phyloP scores from a whole-genome alignment of 2,888 invertebrate genomes.

The Amorpha juglandis region DNA sequence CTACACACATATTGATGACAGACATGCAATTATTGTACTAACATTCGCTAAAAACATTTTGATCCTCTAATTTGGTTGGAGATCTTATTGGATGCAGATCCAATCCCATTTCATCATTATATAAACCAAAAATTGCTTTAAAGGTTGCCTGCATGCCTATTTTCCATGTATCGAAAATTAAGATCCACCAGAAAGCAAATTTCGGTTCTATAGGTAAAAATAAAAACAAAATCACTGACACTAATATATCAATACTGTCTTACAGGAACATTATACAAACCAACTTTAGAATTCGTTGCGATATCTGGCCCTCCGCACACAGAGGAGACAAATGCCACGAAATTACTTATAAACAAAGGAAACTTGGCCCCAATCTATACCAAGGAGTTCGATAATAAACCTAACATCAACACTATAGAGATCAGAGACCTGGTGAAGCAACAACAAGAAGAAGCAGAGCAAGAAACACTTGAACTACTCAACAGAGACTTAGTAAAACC shows the following conservation, averaged over 20 bases:
- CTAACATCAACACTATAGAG: constrained; percentile 65
- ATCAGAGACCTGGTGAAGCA: constrained; percentile 70
- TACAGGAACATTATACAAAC: constrained; percentile 46
- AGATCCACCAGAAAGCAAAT: too few relatives aligned
- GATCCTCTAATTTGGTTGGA: too few relatives aligned
- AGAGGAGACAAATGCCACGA: constrained; percentile 50
- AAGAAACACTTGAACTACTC: constrained; percentile 61
- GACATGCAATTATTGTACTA: too few relatives aligned
- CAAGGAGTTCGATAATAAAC: constrained; percentile 70
- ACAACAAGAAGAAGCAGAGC: constrained; percentile 66
- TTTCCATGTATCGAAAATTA: too few relatives aligned
- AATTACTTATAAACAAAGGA: constrained; percentile 65
- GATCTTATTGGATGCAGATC: too few relatives aligned
- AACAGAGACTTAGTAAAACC: constrained; percentile 76
- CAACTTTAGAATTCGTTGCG: constrained; percentile 59
- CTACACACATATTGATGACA: not conserved
- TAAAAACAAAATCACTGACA: not conserved
- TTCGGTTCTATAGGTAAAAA: not conserved
- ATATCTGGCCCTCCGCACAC: constrained; percentile 73
- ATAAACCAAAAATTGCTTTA: too few relatives aligned
- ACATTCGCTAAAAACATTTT: too few relatives aligned
- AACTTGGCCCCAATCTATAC: constrained; percentile 73
- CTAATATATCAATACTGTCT: constrained; percentile 14
- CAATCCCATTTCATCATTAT: too few relatives aligned
- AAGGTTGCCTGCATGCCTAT: too few relatives aligned